Evolutionary conservation across 2,888 invertebrate species (phyloP).

Genomic region (Diplazon laetatorius): DNA sequence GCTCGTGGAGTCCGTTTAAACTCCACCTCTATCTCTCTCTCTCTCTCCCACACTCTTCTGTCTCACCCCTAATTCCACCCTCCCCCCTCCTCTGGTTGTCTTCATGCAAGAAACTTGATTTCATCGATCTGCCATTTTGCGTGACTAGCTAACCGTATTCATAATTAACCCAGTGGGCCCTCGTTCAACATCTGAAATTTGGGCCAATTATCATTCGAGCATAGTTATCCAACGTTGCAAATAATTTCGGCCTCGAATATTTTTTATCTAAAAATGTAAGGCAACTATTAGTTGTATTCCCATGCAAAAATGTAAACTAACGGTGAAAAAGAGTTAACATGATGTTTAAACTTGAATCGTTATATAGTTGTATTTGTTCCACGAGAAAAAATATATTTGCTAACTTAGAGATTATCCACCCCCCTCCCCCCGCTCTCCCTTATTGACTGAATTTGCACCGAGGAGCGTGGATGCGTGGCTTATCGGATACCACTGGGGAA

Average conservation of each 20-base stretch:
- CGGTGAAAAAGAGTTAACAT: too few relatives aligned
- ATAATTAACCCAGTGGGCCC: background rate
- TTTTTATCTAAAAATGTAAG: too few relatives aligned
- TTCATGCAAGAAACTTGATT: constrained; percentile 2
- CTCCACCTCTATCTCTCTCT: too few relatives aligned
- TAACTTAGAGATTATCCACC: background rate
- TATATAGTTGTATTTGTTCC: too few relatives aligned
- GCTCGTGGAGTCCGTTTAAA: constrained; percentile 11
- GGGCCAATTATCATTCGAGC: background rate
- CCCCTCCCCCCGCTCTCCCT: too few relatives aligned
- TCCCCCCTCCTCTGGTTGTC: background rate
- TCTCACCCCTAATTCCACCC: too few relatives aligned
- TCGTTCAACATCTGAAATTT: background rate
- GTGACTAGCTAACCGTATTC: constrained; percentile 1
- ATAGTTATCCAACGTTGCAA: background rate
- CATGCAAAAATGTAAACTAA: too few relatives aligned
- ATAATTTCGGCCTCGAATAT: too few relatives aligned
- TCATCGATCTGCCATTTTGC: constrained; percentile 25
- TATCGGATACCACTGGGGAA: background rate
- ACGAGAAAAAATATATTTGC: background rate
- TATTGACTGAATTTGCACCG: background rate
- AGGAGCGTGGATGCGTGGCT: background rate
- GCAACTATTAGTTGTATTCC: too few relatives aligned
- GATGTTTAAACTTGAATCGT: too few relatives aligned
- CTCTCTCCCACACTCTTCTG: too few relatives aligned